phyloP scores from a whole-genome alignment of 2,888 invertebrate species.

The Eupithecia abbreviata region DNA sequence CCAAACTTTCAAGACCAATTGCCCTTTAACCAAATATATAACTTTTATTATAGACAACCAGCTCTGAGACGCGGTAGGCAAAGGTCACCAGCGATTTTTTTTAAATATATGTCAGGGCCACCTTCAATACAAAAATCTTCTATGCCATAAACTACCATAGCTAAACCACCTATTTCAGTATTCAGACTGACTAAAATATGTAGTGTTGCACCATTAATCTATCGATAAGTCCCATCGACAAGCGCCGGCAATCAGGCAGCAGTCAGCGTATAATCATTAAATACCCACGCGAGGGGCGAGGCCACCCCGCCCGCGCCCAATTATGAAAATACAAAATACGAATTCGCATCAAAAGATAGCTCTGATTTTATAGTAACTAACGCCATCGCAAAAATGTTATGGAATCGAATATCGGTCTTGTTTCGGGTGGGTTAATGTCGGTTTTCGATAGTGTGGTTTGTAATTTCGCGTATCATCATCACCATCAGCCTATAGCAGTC shows the following conservation, averaged over 20 bases:
- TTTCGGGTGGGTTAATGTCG: not conserved
- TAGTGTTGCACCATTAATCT: not conserved
- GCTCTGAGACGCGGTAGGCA: no score
- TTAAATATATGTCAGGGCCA: no score
- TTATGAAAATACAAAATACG: conserved; percentile 84
- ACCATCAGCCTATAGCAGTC: no score
- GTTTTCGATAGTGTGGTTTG: not conserved
- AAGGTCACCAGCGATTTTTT: no score
- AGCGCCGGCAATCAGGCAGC: conserved; percentile 79
- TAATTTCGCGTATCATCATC: not conserved
- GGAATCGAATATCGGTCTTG: conserved; percentile 11
- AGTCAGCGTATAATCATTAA: conserved; percentile 84
- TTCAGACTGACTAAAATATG: not conserved
- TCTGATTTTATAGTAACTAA: conserved; percentile 65
- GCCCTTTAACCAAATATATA: no score
- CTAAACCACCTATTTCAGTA: not conserved
- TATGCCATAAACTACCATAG: not conserved
- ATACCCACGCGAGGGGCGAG: conserved; percentile 81
- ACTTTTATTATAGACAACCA: no score
- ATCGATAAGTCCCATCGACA: conserved; percentile 71
- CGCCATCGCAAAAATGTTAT: conserved; percentile 16
- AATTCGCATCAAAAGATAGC: conserved; percentile 71
- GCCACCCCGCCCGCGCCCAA: conserved; percentile 76
- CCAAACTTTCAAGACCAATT: no score
- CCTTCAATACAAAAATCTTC: no score